Conservation (phyloP, 2,888 invertebrate species). For the Alsophila aescularia region DNA sequence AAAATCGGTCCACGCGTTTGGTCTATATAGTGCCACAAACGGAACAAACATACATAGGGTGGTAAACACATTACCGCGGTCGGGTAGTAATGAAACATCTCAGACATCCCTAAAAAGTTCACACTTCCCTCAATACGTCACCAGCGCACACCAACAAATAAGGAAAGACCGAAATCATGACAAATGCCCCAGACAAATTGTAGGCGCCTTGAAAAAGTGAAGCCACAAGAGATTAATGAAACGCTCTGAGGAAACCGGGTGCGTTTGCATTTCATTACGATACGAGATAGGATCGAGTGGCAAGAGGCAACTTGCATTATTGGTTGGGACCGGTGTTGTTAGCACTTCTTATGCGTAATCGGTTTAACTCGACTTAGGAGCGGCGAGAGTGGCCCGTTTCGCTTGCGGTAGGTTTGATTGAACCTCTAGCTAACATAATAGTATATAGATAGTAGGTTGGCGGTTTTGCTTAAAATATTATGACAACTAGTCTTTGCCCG, state of each 20-base stretch:
- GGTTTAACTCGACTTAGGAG: background rate
- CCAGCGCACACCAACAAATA: constrained; percentile 45
- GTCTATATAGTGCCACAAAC: too few species aligned
- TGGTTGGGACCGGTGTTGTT: constrained; percentile 10
- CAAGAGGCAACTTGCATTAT: constrained; percentile 30
- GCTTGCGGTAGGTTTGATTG: background rate
- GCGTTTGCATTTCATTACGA: constrained; percentile 73
- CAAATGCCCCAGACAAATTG: constrained; percentile 68
- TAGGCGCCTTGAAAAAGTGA: constrained; percentile 69
- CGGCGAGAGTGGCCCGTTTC: background rate
- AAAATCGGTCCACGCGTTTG: too few species aligned
- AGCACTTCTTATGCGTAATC: constrained; percentile 14
- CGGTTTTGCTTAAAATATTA: too few species aligned
- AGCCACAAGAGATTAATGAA: constrained; percentile 72
- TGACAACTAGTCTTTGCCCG: too few species aligned
- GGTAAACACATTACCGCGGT: too few species aligned
- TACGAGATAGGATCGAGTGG: constrained; percentile 32
- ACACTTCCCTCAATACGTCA: constrained; percentile 32
- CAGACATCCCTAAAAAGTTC: background rate
- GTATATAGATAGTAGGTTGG: too few species aligned
- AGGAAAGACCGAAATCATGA: constrained; percentile 62
- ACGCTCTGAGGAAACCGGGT: constrained; percentile 58
- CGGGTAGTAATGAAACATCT: too few species aligned
- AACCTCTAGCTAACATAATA: too few species aligned
- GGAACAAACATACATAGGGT: too few species aligned